These are phyloP conservation scores for Pandemis corylana DNA, from an alignment of 2,888 invertebrate species.

Conservation along the genomic window DNA sequence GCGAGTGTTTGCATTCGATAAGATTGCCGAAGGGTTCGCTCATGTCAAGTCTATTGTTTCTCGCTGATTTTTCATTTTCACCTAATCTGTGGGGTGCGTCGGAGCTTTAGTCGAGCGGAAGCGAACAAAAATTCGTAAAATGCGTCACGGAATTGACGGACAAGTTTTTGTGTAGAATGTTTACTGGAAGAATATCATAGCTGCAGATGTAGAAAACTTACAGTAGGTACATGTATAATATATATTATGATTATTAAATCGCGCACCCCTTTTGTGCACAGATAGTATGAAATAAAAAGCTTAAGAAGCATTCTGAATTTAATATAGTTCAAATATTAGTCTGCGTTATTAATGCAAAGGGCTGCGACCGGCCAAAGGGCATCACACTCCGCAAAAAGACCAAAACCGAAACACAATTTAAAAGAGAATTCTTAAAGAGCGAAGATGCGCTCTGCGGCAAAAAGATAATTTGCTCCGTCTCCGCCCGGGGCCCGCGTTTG, in stretches of 20 bases:
- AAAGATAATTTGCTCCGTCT: slow-evolving; percentile 78
- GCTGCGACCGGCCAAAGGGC: slow-evolving; percentile 73
- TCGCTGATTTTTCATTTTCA: slow-evolving; percentile 43
- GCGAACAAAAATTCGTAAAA: slow-evolving; percentile 19
- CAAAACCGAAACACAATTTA: slow-evolving; percentile 81
- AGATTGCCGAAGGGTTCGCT: slow-evolving; percentile 51
- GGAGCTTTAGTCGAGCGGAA: slow-evolving; percentile 32
- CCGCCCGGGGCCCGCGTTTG: slow-evolving; percentile 74
- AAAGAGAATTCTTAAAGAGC: slow-evolving; percentile 83
- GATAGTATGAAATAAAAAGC: slow-evolving; percentile 4
- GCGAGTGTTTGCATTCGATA: slow-evolving; percentile 83
- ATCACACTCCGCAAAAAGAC: slow-evolving; percentile 71
- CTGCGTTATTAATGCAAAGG: slow-evolving; percentile 74
- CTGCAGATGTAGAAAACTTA: too few relatives aligned
- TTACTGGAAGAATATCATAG: background rate
- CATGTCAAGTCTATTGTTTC: slow-evolving; percentile 42
- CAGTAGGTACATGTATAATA: too few relatives aligned
- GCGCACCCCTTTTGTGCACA: background rate
- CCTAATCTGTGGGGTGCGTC: slow-evolving; percentile 36
- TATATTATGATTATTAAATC: background rate
- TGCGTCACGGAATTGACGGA: background rate
- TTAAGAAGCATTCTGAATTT: slow-evolving; percentile 13
- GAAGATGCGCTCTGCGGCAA: slow-evolving; percentile 70
- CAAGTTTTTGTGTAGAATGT: background rate
- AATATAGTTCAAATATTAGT: slow-evolving; percentile 57